A percentile compares a stretch with the other conserved stretches of the same genome.
These are phyloP conservation scores for Lagria hirta DNA, from an alignment of 2,888 invertebrate species.

Conservation along the genomic window DNA sequence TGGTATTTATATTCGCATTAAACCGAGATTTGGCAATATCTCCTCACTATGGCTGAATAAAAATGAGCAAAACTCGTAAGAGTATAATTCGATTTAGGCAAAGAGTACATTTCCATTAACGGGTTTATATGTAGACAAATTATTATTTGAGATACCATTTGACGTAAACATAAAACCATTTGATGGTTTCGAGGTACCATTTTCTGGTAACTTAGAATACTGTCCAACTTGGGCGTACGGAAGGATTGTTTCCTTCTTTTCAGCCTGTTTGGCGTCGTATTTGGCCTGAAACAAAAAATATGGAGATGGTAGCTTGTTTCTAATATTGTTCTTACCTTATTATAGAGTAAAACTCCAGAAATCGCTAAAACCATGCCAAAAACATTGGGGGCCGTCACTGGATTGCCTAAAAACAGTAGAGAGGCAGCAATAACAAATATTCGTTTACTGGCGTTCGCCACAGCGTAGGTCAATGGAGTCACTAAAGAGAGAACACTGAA, in stretches of 20 bases:
- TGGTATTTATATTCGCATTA: no score
- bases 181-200: conserved; percentile 25
- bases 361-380: conserved; percentile 90
- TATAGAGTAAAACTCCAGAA: conserved; percentile 86
- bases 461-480: conserved; percentile 93
- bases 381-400: conserved; percentile 83
- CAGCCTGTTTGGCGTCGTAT: conserved; percentile 63
- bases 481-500: conserved; percentile 90
- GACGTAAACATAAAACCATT: conserved; percentile 40
- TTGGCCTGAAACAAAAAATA: conserved; percentile 60
- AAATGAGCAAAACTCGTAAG: no score
- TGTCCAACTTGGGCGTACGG: conserved; percentile 59
- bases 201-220: conserved; percentile 60
- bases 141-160: conserved; percentile 37
- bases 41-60: no score
- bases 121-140: conserved; percentile 41
- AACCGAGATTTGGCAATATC: no score
- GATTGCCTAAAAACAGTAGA: conserved; percentile 84
- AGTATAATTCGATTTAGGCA: conserved; percentile 30
- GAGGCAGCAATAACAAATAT: conserved; percentile 90
- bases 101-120: conserved; percentile 49
- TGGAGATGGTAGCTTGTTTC: conserved; percentile 4
- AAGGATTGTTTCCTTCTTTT: conserved; percentile 58
- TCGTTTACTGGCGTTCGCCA: conserved; percentile 92
- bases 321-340: conserved; percentile 75